A percentile compares a stretch with the other conserved stretches of the same genome.
phyloP scores from a whole-genome alignment of 2,797 vertebrate species.

The Ibycter americanus region DNA sequence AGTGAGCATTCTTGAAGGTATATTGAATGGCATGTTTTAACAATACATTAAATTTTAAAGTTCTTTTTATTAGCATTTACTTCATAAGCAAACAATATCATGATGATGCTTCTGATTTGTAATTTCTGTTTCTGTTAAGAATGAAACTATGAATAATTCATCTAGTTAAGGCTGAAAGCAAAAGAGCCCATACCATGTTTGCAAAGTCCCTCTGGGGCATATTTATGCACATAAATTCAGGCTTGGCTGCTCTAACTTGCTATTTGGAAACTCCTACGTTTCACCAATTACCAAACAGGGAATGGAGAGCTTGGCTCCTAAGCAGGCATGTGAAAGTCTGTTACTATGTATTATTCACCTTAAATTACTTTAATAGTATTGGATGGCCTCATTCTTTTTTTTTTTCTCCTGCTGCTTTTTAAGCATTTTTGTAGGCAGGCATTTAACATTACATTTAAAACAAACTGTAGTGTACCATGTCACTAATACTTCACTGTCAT shows the following conservation, averaged over 20 bases:
- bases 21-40: neutral
- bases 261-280: neutral
- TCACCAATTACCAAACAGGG: neutral
- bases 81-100: neutral
- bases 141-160: constrained; percentile 63
- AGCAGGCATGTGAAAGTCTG: neutral
- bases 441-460: neutral
- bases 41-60: neutral
- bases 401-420: neutral
- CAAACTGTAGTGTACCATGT: neutral
- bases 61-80: constrained; percentile 15
- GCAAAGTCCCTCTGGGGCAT: neutral
- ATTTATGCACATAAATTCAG: constrained; percentile 17
- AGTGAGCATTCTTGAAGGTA: neutral
- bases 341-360: neutral
- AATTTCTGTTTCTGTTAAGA: constrained; percentile 45
- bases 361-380: neutral
- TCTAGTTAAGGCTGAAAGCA: neutral
- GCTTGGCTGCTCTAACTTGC: constrained; percentile 34
- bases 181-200: neutral
- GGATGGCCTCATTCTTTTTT: neutral
- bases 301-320: neutral
- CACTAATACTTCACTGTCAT: neutral
- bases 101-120: neutral
- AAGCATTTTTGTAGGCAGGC: neutral